Evolutionary conservation across 1,140 invertebrate species (phyloP), one percentile per base, ranked within the genome.

Genomic region (Palaemon carinicauda): DNA sequence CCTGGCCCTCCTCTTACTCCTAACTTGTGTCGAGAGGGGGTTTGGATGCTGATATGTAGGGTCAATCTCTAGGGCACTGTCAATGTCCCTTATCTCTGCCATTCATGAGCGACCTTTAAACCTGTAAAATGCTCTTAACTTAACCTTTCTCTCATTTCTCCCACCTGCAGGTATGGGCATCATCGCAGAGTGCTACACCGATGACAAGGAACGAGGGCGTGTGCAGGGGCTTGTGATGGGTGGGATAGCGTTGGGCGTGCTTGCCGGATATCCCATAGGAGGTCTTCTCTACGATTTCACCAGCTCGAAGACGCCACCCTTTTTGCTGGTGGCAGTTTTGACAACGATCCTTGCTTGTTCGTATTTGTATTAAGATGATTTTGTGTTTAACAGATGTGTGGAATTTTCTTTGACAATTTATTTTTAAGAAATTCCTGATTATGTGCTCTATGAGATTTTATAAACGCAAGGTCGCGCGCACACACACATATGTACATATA

Each of bases 261-360:
- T 96, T 7, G 90, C 95, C 1, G 96, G 96, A 0, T 96, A 96
- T 91, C 96, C 96, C 0, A 93, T 96, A 86, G 96, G 96, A 19
- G 94, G 95, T 0, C 93, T 96, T 51, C 92, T 95, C 1, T 96
- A 96, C 90, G 94, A 96, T 89, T 92, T 96, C 79, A 92, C 94
- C 71, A 95, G 95, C 41, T 87, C 87, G 21, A 96, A 96, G 92
- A 92, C 93, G 56, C 93, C 94, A 0, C 96, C 96, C 0, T 96
- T 96, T 90, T 89, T 95, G 1, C 91, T 95, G 2, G 94, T 96
- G 19, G 93, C 94, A 0, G 90, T 92, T 7, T 90, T 95, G 5
- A 93, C 94, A n/a, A 90, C 94, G 29, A 41, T 94, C 14, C 89
- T 91, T 73, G 89, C 86, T 82, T 91, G 92, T 92, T 90, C 84